Percentiles rank a stretch among this genome's conserved stretches.
phyloP scores from a whole-genome alignment of 37 sponge, comb jelly and placozoan species.

The Ephydatia muelleri region DNA sequence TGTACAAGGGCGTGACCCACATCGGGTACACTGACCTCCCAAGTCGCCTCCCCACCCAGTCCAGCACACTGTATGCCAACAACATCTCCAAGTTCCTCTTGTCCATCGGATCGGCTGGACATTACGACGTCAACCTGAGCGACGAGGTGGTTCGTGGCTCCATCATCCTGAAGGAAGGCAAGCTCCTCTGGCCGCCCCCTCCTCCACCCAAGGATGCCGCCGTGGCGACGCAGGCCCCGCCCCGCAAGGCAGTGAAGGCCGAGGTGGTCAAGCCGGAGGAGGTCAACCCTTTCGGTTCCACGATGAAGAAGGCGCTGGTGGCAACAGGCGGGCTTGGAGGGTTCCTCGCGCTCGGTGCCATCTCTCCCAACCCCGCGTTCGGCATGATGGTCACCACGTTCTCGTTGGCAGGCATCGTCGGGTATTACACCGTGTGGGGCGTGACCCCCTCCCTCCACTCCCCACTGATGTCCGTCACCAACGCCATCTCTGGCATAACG shows the following conservation, averaged over 20 bases:
- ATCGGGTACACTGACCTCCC: conserved; percentile 94
- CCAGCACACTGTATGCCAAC: conserved; percentile 90
- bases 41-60: conserved; percentile 86
- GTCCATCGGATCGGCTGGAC: conserved; percentile 57
- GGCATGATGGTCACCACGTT: conserved; percentile 89
- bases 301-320: conserved; percentile 46
- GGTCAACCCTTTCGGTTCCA: conserved; percentile 57
- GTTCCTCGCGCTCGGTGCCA: conserved; percentile 73
- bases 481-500: conserved; percentile 96
- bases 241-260: conserved; percentile 56
- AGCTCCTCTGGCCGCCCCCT: conserved; percentile 88
- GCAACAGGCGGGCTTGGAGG: conserved; percentile 80
- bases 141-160: conserved; percentile 92
- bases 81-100: conserved; percentile 83
- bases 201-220: conserved; percentile 39
- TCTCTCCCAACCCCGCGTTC: conserved; percentile 81
- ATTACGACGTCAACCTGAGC: conserved; percentile 72
- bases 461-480: conserved; percentile 97
- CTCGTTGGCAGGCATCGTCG: conserved; percentile 86
- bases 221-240: conserved; percentile 4
- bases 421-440: conserved; percentile 94
- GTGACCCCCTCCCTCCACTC: conserved; percentile 97
- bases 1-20: conserved; percentile 85
- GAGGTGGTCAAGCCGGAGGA: conserved; percentile 48
- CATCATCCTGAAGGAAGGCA: conserved; percentile 72